These are phyloP conservation scores for Oreohelix idahoensis DNA, from an alignment of 1,140 invertebrate species.

Conservation along the genomic window DNA sequence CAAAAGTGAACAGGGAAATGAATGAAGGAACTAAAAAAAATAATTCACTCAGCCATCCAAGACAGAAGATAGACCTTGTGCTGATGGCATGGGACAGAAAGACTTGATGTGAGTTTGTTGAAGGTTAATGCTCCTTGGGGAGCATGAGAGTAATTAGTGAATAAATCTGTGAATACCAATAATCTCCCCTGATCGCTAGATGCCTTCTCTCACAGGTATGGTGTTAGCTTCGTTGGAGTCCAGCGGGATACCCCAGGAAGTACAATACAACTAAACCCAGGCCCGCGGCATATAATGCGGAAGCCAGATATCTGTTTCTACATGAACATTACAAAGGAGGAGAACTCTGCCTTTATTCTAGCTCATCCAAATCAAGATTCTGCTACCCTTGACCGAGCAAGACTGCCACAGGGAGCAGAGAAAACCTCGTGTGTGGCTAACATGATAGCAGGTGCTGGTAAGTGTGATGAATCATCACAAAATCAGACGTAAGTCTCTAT, in stretches of 20 bases:
- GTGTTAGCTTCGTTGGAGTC: conserved; percentile 95
- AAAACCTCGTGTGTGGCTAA: conserved; percentile 64
- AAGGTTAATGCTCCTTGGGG: too few relatives aligned
- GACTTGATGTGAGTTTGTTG: too few relatives aligned
- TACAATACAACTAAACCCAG: conserved; percentile 95
- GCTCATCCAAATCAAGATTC: conserved; percentile 66
- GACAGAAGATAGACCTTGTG: too few relatives aligned
- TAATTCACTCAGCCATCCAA: too few relatives aligned
- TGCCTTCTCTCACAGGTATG: conserved; percentile 83
- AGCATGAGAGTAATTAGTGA: too few relatives aligned
- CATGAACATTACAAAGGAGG: conserved; percentile 94
- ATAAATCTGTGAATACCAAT: too few relatives aligned
- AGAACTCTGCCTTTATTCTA: conserved; percentile 79
- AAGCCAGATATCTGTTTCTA: conserved; percentile 93
- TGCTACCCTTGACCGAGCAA: conserved; percentile 47
- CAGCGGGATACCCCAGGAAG: conserved; percentile 90
- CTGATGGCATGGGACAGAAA: too few relatives aligned
- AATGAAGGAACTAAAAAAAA: too few relatives aligned
- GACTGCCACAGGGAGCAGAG: conserved; percentile 53
- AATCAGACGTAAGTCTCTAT: too few relatives aligned
- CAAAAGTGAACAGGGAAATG: too few relatives aligned
- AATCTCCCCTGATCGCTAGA: too few relatives aligned
- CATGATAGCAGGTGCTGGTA: conserved; percentile 51
- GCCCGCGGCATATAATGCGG: conserved; percentile 97
- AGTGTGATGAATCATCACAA: background rate